These are phyloP conservation scores for Cheilinus undulatus DNA, from an alignment of 2,113 vertebrate genomes.

Conservation along the genomic window DNA sequence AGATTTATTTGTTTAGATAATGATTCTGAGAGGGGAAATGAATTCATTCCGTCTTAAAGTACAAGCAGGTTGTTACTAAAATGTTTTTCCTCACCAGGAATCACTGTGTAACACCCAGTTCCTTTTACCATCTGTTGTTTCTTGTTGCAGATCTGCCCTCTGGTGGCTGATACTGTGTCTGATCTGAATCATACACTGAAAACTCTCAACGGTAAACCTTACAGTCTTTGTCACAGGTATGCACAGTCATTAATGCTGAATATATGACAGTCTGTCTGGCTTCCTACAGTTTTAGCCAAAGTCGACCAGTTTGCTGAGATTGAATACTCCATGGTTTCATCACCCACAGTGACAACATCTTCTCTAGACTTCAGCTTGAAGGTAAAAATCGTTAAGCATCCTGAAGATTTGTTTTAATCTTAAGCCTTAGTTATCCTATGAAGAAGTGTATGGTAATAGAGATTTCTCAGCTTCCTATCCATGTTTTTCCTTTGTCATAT, in stretches of 20 bases:
- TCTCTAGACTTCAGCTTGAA: slow-evolving; percentile 78
- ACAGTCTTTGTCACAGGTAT: not conserved
- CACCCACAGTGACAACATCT: slow-evolving; percentile 62
- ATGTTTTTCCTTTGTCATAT: not conserved
- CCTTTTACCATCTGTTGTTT: not conserved
- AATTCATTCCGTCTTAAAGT: no score
- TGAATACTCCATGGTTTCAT: slow-evolving; percentile 82
- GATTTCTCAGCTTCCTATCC: not conserved
- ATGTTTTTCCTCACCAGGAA: no score
- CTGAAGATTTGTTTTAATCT: not conserved
- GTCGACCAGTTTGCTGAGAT: slow-evolving; percentile 84
- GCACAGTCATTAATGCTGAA: not conserved
- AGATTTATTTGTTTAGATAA: no score
- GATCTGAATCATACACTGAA: slow-evolving; percentile 78
- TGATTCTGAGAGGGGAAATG: no score
- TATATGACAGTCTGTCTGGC: not conserved
- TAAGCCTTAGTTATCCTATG: not conserved
- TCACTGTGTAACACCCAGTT: no score
- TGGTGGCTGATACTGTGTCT: slow-evolving; percentile 66
- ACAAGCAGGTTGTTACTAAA: no score
- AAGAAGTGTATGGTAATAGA: no score
- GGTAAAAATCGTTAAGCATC: slow-evolving; percentile 55
- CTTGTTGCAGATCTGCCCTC: slow-evolving; percentile 82
- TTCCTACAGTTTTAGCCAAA: slow-evolving; percentile 74
- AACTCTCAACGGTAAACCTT: slow-evolving; percentile 84